Evolutionary conservation across 2,888 invertebrate genomes (phyloP).

Genomic region (Drosophila borealis): DNA sequence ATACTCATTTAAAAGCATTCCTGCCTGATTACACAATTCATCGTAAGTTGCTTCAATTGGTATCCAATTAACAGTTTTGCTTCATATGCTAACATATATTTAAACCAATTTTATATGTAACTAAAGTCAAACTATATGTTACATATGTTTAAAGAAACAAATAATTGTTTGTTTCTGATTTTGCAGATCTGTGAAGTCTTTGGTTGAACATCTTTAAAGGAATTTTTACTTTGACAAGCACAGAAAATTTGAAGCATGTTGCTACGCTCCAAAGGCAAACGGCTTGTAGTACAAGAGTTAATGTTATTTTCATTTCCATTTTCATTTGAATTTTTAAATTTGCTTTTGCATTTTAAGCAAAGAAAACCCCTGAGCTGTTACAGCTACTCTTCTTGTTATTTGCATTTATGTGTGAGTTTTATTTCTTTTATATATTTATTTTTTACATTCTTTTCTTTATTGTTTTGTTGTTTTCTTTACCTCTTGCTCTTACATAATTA

Average conservation of each 20-base stretch:
- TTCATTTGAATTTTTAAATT: conserved; percentile 29
- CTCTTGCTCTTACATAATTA: conserved; percentile 66
- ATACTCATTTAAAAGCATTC: not conserved
- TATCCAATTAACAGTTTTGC: no score
- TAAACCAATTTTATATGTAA: no score
- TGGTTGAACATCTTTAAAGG: conserved; percentile 2
- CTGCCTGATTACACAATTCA: no score
- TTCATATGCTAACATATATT: no score
- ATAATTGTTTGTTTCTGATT: not conserved
- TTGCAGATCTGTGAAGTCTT: not conserved
- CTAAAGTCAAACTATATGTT: not conserved
- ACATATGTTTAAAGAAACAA: not conserved
- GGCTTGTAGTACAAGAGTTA: conserved; percentile 24
- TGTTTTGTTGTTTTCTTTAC: conserved; percentile 29
- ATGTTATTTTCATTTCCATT: conserved; percentile 41
- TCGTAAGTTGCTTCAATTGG: no score
- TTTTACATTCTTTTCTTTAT: conserved; percentile 8
- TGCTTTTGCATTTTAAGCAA: conserved; percentile 19
- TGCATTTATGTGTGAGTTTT: conserved; percentile 26
- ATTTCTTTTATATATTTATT: conserved; percentile 12
- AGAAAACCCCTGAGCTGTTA: conserved; percentile 10
- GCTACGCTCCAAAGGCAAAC: conserved; percentile 5
- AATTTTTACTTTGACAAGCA: conserved; percentile 22
- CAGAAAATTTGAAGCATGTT: conserved; percentile 26
- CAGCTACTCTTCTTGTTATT: conserved; percentile 13